Base-by-base conservation (phyloP, 2,113 vertebrate species). In the Pachyramphus minor region DNA sequence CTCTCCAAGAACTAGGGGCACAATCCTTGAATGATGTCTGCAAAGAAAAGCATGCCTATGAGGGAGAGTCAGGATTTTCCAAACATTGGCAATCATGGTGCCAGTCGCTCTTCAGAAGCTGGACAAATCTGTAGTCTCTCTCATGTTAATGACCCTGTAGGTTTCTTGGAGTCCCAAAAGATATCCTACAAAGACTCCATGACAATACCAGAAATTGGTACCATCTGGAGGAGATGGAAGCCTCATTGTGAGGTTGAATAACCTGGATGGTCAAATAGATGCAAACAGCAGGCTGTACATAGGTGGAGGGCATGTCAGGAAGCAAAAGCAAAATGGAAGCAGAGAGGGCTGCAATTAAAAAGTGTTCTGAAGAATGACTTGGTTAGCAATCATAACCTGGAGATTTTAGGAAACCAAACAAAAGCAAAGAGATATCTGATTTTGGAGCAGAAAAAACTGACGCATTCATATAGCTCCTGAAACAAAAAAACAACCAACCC, bases 341-440 rank as follows among this genome's bases (percentile, higher is more conserved):
- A 92, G 47, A 82, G 37, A 86, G 74, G 50, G n/a, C 33, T 92
- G 71, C 42, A 68, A 18, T 64, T 76, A 64, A 45, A 44, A 63
- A 31, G 16, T 37, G 8, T 83, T 67, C 63, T 49, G 76, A 85
- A 35, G 66, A 69, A 31, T 63, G 27, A 56, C 50, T 28, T 64
- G 28, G n/a, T 93, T 74, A 92, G 80, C 2, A 0, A 85, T 74
- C 59, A 33, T 45, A 92, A 79, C 12, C 31, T 64, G 2, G 6
- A 96, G 53, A 84, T 73, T 93, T 66, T 56, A 75, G 41, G 47
- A 95, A 84, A 89, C 21, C 33, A 68, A 94, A 88, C 33, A 50
- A 68, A 94, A 84, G 74, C 72, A 58, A 90, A 93, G 39, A 78
- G n/a, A 76, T 1, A 5, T 45, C 84, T 41, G 2, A 15, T 72